phyloP scores from a whole-genome alignment of 1,140 invertebrate genomes.

The Drosophila watanabei region DNA sequence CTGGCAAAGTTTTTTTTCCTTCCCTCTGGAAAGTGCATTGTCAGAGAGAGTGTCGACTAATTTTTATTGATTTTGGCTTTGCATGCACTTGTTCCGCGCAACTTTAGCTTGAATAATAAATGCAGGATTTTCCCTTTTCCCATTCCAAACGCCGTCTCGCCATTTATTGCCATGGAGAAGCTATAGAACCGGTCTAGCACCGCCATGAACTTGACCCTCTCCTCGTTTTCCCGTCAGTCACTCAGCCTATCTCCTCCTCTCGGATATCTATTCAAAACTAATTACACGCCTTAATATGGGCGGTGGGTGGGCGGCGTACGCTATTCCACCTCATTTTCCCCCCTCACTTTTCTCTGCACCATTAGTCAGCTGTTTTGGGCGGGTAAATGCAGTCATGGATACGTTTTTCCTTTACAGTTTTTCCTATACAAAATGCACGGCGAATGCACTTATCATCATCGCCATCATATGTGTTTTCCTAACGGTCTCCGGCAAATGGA shows the following conservation, averaged over 20 bases:
- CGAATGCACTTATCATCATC: constrained; percentile 39
- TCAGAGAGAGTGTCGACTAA: constrained; percentile 46
- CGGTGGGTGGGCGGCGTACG: constrained; percentile 10
- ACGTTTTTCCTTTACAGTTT: constrained; percentile 32
- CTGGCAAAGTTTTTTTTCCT: constrained; percentile 30
- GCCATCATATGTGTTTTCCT: constrained; percentile 35
- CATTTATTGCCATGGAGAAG: constrained; percentile 27
- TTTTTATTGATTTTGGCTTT: constrained; percentile 50
- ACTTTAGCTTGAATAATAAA: constrained; percentile 33
- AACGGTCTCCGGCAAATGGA: no score
- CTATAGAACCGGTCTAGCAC: constrained; percentile 12
- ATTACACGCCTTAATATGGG: constrained; percentile 42
- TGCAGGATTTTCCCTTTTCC: constrained; percentile 18
- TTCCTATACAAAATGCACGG: constrained; percentile 25
- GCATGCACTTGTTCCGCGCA: constrained; percentile 19
- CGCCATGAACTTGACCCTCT: constrained; percentile 27
- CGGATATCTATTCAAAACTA: constrained; percentile 40
- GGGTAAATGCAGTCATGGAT: constrained; percentile 49
- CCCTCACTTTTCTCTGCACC: constrained; percentile 12
- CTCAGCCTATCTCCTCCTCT: not conserved
- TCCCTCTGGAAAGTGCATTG: constrained; percentile 21
- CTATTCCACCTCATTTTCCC: constrained; percentile 18
- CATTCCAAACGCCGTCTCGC: constrained; percentile 1
- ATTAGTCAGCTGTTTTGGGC: constrained; percentile 49
- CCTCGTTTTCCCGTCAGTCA: not conserved